These are phyloP conservation scores for Aricia artaxerxes DNA, from an alignment of 2,888 invertebrate species.

Conservation along the genomic window DNA sequence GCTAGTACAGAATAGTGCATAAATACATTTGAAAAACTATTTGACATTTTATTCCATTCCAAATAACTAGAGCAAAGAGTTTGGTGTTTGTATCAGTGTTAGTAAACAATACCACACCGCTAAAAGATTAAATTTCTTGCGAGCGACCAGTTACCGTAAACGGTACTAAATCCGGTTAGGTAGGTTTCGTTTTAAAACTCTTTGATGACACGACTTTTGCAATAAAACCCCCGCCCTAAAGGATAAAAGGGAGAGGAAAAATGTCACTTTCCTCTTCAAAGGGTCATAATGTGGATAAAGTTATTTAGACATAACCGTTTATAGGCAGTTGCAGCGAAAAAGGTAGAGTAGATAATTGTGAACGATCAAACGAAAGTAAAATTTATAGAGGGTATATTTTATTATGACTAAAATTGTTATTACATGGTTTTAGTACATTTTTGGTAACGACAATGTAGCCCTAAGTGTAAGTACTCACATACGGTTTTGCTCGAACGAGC, in stretches of 20 bases:
- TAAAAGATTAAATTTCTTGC: conserved; percentile 29
- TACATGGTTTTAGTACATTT: not conserved
- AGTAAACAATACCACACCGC: conserved; percentile 43
- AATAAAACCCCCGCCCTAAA: conserved; percentile 68
- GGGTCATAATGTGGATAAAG: conserved; percentile 73
- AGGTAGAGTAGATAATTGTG: conserved; percentile 63
- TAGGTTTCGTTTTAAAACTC: conserved; percentile 45
- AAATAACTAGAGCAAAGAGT: too few relatives aligned
- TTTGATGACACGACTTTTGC: conserved; percentile 59
- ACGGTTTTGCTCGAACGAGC: too few relatives aligned
- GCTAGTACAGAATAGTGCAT: too few relatives aligned
- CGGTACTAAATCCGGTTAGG: conserved; percentile 16
- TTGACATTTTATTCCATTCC: too few relatives aligned
- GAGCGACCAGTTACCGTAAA: conserved; percentile 11
- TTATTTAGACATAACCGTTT: conserved; percentile 77
- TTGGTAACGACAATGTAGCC: not conserved
- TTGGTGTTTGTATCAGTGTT: not conserved
- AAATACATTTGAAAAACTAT: too few relatives aligned
- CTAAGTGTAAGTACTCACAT: too few relatives aligned
- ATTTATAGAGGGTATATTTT: conserved; percentile 53
- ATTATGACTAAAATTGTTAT: conserved; percentile 12
- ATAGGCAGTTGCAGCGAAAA: conserved; percentile 62
- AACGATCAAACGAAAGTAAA: conserved; percentile 66
- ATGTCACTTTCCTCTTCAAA: conserved; percentile 76
- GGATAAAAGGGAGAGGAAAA: conserved; percentile 63